These are phyloP conservation scores for Andrena minutula DNA, from an alignment of 2,888 invertebrate species.

Conservation along the genomic window DNA sequence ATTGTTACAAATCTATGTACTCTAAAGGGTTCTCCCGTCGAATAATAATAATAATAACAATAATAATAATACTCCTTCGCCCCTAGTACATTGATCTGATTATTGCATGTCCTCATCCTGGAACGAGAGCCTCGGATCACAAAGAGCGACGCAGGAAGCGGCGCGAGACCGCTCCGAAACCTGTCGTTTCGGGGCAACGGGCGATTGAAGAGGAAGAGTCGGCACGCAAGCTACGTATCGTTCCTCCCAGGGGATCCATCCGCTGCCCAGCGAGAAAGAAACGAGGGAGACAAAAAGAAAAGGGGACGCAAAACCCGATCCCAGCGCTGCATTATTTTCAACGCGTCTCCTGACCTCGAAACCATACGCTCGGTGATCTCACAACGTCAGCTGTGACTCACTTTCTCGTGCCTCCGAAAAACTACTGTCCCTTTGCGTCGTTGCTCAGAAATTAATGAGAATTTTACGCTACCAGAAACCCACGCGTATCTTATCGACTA, in stretches of 20 bases:
- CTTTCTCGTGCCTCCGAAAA: conserved; percentile 55
- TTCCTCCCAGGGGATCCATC: neutral
- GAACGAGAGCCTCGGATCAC: neutral
- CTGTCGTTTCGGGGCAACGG: conserved; percentile 9
- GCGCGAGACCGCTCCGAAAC: conserved; percentile 6
- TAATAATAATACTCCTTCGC: too few species aligned
- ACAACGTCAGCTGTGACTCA: conserved; percentile 66
- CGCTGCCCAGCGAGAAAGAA: neutral
- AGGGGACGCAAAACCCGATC: conserved; percentile 4
- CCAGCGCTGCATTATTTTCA: conserved; percentile 27
- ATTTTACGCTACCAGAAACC: conserved; percentile 29
- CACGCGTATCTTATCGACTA: neutral
- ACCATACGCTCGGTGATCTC: conserved; percentile 55
- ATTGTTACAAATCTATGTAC: too few species aligned
- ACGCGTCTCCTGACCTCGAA: conserved; percentile 51
- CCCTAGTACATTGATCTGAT: neutral
- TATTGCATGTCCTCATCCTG: conserved; percentile 30
- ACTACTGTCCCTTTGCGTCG: conserved; percentile 26
- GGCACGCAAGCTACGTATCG: neutral
- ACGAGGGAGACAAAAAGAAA: neutral
- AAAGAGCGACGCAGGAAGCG: conserved; percentile 26
- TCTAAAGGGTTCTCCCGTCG: too few species aligned
- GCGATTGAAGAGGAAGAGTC: neutral
- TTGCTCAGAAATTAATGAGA: conserved; percentile 34
- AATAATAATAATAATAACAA: too few species aligned